Percentiles rank a stretch among this genome's conserved stretches.
Conservation (phyloP, 2,888 invertebrate species). For the Oscheius sp. region DNA sequence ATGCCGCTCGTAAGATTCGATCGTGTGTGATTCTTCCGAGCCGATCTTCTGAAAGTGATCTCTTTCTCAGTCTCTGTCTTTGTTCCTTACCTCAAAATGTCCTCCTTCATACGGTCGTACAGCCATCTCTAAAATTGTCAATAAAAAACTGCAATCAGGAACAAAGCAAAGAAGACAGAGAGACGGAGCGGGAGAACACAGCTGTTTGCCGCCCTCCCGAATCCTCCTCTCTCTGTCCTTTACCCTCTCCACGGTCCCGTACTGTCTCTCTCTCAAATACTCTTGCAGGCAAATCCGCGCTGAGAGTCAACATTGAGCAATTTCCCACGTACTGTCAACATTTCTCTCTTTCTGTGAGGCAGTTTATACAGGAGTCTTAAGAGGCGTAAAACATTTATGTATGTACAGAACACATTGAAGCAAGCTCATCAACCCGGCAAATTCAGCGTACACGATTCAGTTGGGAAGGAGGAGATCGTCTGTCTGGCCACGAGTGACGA, state of each 20-base stretch:
- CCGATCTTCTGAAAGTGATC: constrained; percentile 63
- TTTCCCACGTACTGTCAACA: constrained; percentile 34
- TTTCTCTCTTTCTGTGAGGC: background rate
- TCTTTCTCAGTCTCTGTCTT: background rate
- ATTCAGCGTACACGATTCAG: background rate
- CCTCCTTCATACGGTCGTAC: constrained; percentile 59
- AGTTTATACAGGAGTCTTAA: background rate
- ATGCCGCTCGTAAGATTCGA: constrained; percentile 65
- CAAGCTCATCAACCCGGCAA: background rate
- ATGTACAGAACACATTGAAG: background rate
- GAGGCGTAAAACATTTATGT: background rate
- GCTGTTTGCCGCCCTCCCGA: background rate
- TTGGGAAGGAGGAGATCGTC: constrained; percentile 20
- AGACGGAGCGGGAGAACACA: no score
- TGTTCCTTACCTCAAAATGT: constrained; percentile 51
- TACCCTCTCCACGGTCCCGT: background rate
- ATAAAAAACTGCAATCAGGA: no score
- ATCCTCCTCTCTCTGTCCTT: constrained; percentile 3
- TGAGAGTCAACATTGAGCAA: constrained; percentile 17
- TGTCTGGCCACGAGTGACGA: constrained; percentile 16
- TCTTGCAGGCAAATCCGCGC: constrained; percentile 14
- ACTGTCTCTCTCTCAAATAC: background rate
- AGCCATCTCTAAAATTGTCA: constrained; percentile 41
- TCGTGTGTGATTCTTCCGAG: constrained; percentile 67
- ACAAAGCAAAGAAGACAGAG: no score